Evolutionary conservation across 2,113 vertebrate species (phyloP).

Genomic region (Cricetomys ansorgei): DNA sequence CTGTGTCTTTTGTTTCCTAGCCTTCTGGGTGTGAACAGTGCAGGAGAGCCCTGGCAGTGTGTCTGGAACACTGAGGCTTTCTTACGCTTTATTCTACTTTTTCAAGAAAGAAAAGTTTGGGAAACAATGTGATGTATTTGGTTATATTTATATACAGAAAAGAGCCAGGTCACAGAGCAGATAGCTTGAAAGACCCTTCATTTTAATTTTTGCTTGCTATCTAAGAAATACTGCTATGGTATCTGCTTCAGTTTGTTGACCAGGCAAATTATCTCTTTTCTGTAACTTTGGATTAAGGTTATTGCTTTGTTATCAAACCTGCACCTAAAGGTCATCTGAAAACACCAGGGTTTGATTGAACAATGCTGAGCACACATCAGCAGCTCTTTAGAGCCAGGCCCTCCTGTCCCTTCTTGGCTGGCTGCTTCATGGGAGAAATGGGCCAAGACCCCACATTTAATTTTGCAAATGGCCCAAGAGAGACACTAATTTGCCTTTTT

Average conservation of each 20-base stretch:
- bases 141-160: constrained; percentile 38
- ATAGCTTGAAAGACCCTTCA: background rate
- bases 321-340: background rate
- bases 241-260: background rate
- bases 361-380: background rate
- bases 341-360: background rate
- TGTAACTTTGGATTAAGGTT: background rate
- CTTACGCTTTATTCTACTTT: constrained; percentile 30
- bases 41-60: constrained; percentile 63
- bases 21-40: constrained; percentile 49
- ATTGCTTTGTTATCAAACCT: background rate
- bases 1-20: constrained; percentile 61
- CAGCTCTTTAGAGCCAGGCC: no score
- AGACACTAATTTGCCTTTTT: background rate
- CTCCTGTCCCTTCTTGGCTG: rapidly evolving
- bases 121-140: constrained; percentile 38
- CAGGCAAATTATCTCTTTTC: background rate
- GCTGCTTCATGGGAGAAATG: background rate
- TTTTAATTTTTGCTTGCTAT: background rate
- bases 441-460: background rate
- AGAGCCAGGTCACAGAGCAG: constrained; percentile 4
- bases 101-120: constrained; percentile 26
- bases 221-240: background rate
- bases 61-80: constrained; percentile 31
- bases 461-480: background rate